Conservation (phyloP, 2,888 invertebrate genomes). For the Lamellibrachia satsuma region DNA sequence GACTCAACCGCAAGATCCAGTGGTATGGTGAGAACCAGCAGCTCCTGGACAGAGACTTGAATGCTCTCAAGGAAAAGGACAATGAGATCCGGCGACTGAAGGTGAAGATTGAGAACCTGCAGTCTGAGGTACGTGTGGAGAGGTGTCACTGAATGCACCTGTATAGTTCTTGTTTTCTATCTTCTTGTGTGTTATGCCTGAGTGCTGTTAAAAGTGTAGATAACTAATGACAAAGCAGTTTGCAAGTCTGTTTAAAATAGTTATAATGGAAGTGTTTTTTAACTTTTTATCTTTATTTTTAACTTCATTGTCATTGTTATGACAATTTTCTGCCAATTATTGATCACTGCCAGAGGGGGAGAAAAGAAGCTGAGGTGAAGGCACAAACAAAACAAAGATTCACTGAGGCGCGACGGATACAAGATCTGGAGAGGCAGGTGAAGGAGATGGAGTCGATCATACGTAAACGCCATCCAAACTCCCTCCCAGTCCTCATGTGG, state of each 20-base stretch:
- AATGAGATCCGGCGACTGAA: constrained; percentile 56
- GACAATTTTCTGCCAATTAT: not conserved
- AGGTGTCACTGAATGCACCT: not conserved
- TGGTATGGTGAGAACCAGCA: constrained; percentile 65
- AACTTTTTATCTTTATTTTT: not conserved
- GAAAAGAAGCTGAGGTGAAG: constrained; percentile 47
- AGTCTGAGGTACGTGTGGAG: constrained; percentile 31
- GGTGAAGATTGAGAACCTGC: constrained; percentile 50
- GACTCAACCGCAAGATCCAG: constrained; percentile 54
- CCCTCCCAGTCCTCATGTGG: constrained; percentile 61
- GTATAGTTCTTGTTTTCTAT: too few relatives aligned
- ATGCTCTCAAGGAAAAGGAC: constrained; percentile 51
- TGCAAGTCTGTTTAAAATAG: too few relatives aligned
- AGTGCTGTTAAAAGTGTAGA: too few relatives aligned
- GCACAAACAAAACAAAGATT: constrained; percentile 52
- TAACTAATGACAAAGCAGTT: too few relatives aligned
- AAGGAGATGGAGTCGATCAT: constrained; percentile 63
- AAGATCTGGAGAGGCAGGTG: constrained; percentile 63
- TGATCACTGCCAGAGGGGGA: constrained; percentile 52
- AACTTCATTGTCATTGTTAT: not conserved
- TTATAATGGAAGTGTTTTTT: not conserved
- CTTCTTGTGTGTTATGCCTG: too few relatives aligned
- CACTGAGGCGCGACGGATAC: constrained; percentile 58
- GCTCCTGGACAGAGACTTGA: constrained; percentile 57
- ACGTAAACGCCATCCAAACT: constrained; percentile 60